phyloP scores from a whole-genome alignment of 1,140 invertebrate genomes.

The Hycleus phaleratus region DNA sequence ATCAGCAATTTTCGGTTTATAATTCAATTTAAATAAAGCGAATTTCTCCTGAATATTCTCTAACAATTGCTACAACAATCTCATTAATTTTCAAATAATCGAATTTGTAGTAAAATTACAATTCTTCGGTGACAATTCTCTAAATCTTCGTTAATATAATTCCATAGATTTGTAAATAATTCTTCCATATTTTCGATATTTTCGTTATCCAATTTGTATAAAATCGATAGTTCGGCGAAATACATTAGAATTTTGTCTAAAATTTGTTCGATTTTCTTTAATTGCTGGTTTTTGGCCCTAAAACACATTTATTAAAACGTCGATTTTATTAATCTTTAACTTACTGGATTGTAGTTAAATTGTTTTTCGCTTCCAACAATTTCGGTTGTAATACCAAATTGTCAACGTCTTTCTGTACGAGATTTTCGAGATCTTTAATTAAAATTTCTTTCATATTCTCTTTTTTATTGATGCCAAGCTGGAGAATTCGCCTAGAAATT shows the following conservation, averaged over 20 bases:
- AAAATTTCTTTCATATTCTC: background rate
- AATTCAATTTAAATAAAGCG: background rate
- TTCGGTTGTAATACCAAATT: conserved; percentile 8
- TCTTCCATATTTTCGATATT: conserved; percentile 12
- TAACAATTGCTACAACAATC: conserved; percentile 5
- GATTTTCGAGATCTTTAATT: conserved; percentile 6
- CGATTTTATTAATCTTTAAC: background rate
- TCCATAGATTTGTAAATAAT: conserved; percentile 14
- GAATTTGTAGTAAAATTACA: conserved; percentile 13
- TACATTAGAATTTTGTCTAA: conserved; percentile 14
- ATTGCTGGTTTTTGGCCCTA: conserved; percentile 4
- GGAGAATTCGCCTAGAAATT: no score
- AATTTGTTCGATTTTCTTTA: background rate
- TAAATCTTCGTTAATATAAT: conserved; percentile 19
- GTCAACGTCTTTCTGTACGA: conserved; percentile 13
- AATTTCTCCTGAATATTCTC: background rate
- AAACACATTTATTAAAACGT: conserved; percentile 8
- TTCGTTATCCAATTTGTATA: conserved; percentile 16
- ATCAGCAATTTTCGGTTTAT: background rate
- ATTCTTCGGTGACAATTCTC: conserved; percentile 17
- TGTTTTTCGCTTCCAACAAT: conserved; percentile 6
- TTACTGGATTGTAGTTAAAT: conserved; percentile 10
- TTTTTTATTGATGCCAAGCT: no score
- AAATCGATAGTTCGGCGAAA: conserved; percentile 9
- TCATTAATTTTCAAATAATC: background rate